Base-by-base conservation (phyloP, 2,888 invertebrate species). In the Amphipoea oculea region DNA sequence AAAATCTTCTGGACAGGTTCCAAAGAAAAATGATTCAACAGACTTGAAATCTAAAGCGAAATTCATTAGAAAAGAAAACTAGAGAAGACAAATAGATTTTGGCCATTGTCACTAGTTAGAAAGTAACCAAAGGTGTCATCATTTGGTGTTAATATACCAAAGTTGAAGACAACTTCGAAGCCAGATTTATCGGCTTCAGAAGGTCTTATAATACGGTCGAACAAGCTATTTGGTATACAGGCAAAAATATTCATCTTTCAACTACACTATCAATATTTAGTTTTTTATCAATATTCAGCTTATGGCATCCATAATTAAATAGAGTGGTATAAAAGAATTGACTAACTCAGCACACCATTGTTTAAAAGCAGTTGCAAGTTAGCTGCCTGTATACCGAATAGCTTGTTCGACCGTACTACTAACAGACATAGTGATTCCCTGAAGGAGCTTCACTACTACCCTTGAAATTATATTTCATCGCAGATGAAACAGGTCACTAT, bases 401-500 rank as follows among this genome's bases (percentile, higher is more conserved):
- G 29, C 29, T 29, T 29, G 29, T 29, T 29, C 29, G 29, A 29
- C 29, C 29, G 23, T 40, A 23, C 23, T 5, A 40, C 40, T 7
- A 14, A 40, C 14, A 23, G 4, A n/a, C 42, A n/a, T 14, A 67
- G 1, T 40, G 17, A 82, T 75, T 45, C 76, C 75, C 79, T 9
- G 3, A 2, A 20, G 63, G 0, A 12, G 1, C 20, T 62, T 2
- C 14, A 51, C 5, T 82, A 51, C 9, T 54, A 45, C 51, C 17
- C 17, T 45, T 48, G 23, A 40, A 74, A 45, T 74, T n/a, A 60
- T 48, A n/a, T 54, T 62, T 62, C 23, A 17, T 4, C 4, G 12
- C 5, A 42, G 42, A 42, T 65, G 4, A 69, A 79, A 60, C 63
- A 79, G 85, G 57, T 40, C 84, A 48, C 68, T 57, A 4, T 23